Conservation (phyloP, 2,113 vertebrate genomes). For the Mellivora capensis region DNA sequence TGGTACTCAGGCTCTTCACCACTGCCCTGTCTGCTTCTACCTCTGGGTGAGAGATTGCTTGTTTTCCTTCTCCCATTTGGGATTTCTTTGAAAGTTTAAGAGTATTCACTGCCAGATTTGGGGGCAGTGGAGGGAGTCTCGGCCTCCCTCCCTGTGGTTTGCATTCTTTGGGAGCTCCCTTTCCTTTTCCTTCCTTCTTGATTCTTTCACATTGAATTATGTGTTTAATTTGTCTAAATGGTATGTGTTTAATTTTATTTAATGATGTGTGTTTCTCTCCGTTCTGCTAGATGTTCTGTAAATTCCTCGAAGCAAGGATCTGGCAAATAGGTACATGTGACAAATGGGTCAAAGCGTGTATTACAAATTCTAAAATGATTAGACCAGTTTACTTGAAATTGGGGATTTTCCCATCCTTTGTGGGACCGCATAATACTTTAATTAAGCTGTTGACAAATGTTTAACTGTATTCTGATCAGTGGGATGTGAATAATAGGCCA, state of each 20-base stretch:
- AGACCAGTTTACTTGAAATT: neutral
- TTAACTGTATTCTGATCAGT: slow-evolving; percentile 57
- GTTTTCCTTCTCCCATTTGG: neutral
- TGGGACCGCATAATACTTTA: neutral
- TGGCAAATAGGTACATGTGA: neutral
- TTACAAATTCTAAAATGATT: neutral
- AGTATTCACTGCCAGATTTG: neutral
- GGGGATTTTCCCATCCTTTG: neutral
- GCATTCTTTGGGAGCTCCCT: neutral
- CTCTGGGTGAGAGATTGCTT: no score
- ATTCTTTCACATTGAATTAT: neutral
- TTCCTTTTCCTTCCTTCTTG: neutral
- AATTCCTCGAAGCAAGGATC: neutral
- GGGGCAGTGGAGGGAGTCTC: neutral
- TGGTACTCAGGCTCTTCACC: rapidly evolving
- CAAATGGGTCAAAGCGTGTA: neutral
- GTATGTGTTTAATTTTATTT: neutral
- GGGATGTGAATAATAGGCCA: slow-evolving; percentile 11
- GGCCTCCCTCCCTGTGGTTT: neutral
- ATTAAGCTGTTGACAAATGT: slow-evolving; percentile 22
- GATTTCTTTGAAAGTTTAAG: neutral
- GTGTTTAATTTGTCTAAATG: neutral
- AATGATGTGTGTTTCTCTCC: neutral
- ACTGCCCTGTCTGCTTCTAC: rapidly evolving
- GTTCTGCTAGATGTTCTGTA: neutral